phyloP scores from a whole-genome alignment of 1,140 invertebrate species.

The Belonocnema kinseyi region DNA sequence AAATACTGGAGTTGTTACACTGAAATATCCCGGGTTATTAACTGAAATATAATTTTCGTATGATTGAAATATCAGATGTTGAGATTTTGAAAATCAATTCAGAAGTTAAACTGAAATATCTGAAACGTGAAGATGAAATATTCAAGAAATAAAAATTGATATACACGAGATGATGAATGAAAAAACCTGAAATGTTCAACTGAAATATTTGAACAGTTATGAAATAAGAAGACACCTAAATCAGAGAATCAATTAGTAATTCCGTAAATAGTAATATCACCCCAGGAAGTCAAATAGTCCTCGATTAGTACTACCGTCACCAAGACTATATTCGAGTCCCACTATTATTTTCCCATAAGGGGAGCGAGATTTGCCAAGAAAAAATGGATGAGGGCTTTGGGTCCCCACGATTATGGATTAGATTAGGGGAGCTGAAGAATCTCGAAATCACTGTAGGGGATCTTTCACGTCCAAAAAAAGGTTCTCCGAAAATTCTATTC shows the following conservation, averaged over 20 bases:
- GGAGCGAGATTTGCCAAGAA: constrained; percentile 16
- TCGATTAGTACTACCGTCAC: constrained; percentile 10
- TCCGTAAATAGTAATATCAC: neutral
- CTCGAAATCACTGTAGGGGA: constrained; percentile 19
- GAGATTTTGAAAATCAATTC: no score
- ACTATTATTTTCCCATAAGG: constrained; percentile 26
- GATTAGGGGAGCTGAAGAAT: neutral
- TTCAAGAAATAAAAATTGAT: no score
- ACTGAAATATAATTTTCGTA: no score
- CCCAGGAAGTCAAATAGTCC: neutral
- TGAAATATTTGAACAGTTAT: no score
- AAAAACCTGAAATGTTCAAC: no score
- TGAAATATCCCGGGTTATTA: no score
- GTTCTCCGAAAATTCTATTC: constrained; percentile 8
- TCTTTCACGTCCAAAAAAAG: constrained; percentile 2
- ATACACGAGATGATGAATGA: no score
- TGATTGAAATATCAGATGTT: no score
- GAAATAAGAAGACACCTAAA: neutral
- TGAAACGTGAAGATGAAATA: no score
- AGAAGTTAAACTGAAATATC: no score
- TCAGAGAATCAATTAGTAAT: neutral
- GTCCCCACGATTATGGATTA: neutral
- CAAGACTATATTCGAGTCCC: constrained; percentile 2
- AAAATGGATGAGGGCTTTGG: constrained; percentile 21
- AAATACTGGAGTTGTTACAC: no score